Evolutionary conservation across 2,113 vertebrate species (phyloP).

Genomic region (Pholis gunnellus): DNA sequence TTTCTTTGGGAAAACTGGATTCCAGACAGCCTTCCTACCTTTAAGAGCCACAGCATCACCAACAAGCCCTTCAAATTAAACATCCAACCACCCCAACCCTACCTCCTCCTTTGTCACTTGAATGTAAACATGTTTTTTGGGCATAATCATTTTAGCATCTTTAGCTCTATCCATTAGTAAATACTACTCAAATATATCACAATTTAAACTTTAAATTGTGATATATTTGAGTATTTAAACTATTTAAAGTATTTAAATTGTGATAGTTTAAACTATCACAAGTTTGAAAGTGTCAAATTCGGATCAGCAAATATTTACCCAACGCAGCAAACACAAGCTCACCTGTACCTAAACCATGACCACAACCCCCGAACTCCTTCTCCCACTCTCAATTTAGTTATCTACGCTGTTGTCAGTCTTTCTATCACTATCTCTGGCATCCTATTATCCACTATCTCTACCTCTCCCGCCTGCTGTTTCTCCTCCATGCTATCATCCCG

Average conservation of each 20-base stretch:
- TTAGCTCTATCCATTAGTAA: background rate
- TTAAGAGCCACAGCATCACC: background rate
- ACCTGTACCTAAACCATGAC: conserved; percentile 42
- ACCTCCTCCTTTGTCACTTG: background rate
- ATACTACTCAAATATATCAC: background rate
- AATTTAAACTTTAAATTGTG: no score
- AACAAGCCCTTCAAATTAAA: background rate
- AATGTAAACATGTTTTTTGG: background rate
- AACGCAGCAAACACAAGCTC: conserved; percentile 7
- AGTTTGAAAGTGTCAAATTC: background rate
- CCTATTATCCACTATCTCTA: conserved; percentile 71
- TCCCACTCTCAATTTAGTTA: conserved; percentile 54
- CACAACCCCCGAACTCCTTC: conserved; percentile 16
- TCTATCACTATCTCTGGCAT: conserved; percentile 67
- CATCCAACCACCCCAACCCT: background rate
- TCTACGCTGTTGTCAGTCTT: conserved; percentile 58
- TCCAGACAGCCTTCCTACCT: background rate
- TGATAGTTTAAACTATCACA: no score
- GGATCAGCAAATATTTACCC: background rate
- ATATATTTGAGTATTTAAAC: no score
- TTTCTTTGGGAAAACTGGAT: background rate
- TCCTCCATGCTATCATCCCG: conserved; percentile 59
- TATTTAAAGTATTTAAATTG: no score
- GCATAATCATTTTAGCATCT: background rate
- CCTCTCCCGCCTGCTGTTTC: conserved; percentile 70